Percentiles rank a stretch among this genome's conserved stretches.
Evolutionary conservation across 2,888 invertebrate genomes (phyloP).

Genomic region (Parelbella ahira): DNA sequence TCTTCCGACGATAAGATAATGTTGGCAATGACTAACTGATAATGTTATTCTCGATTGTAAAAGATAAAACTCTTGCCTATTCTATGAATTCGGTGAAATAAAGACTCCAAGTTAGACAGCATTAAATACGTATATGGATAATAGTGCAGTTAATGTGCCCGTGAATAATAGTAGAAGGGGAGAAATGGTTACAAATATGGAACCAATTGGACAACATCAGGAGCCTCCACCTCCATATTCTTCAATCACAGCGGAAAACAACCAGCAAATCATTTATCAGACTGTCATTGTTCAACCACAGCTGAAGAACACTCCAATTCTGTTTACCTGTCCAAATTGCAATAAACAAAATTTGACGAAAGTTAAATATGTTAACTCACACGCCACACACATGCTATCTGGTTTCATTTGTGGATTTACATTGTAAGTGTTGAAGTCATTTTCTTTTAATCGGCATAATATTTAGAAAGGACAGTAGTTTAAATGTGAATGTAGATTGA

Average conservation of each 20-base stretch:
- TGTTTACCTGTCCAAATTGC: slow-evolving; percentile 56
- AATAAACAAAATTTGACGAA: slow-evolving; percentile 53
- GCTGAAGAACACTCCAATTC: slow-evolving; percentile 48
- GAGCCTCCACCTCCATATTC: slow-evolving; percentile 65
- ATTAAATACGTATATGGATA: too few relatives aligned
- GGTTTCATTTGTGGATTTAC: slow-evolving; percentile 69
- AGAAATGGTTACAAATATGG: slow-evolving; percentile 37
- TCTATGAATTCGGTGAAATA: too few relatives aligned
- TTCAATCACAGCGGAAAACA: slow-evolving; percentile 31
- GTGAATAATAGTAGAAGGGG: slow-evolving; percentile 28
- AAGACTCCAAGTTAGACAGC: too few relatives aligned
- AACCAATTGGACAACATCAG: slow-evolving; percentile 33
- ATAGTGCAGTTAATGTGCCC: slow-evolving; percentile 1
- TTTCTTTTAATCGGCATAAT: too few relatives aligned
- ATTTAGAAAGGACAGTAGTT: too few relatives aligned
- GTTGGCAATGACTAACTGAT: too few relatives aligned
- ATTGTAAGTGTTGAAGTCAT: slow-evolving; percentile 53
- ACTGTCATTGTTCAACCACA: slow-evolving; percentile 51
- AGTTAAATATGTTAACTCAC: slow-evolving; percentile 58
- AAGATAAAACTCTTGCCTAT: too few relatives aligned
- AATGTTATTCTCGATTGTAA: too few relatives aligned
- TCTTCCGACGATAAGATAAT: too few relatives aligned
- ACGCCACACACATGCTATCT: slow-evolving; percentile 64
- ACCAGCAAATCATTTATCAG: slow-evolving; percentile 45
- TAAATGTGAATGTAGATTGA: too few relatives aligned